A percentile compares a stretch with the other conserved stretches of the same genome.
Evolutionary conservation across 2,888 invertebrate species (phyloP).

Genomic region (Lycophotia porphyrea): DNA sequence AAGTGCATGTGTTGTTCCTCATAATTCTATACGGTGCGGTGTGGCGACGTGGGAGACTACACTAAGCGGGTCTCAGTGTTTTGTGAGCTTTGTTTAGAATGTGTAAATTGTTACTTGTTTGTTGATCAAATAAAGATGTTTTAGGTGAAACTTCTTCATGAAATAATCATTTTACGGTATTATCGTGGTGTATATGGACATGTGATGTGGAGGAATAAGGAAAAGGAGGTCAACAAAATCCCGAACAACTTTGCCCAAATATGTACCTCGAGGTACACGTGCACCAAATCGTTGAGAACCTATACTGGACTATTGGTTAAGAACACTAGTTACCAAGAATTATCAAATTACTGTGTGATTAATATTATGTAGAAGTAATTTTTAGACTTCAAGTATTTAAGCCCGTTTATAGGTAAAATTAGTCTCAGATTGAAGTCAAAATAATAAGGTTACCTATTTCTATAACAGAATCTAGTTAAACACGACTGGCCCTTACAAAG

Average conservation of each 20-base stretch:
- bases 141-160: too few species aligned
- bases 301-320: background rate
- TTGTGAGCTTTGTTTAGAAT: constrained; percentile 9
- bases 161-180: too few species aligned
- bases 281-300: too few species aligned
- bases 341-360: background rate
- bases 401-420: background rate
- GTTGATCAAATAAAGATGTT: background rate
- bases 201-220: too few species aligned
- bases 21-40: constrained; percentile 41
- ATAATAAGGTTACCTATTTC: background rate
- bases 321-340: background rate
- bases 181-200: too few species aligned
- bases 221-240: too few species aligned
- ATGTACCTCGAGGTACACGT: too few species aligned
- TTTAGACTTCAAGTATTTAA: background rate
- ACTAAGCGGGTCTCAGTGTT: constrained; percentile 37
- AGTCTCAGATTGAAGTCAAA: background rate
- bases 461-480: background rate
- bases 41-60: constrained; percentile 1
- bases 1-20: constrained; percentile 50
- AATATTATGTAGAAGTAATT: background rate
- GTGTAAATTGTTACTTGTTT: background rate
- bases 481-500: background rate
- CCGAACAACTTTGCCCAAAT: too few species aligned